Base-by-base conservation (phyloP, 2,888 invertebrate genomes). In the Drosophila neoperkinsi region DNA sequence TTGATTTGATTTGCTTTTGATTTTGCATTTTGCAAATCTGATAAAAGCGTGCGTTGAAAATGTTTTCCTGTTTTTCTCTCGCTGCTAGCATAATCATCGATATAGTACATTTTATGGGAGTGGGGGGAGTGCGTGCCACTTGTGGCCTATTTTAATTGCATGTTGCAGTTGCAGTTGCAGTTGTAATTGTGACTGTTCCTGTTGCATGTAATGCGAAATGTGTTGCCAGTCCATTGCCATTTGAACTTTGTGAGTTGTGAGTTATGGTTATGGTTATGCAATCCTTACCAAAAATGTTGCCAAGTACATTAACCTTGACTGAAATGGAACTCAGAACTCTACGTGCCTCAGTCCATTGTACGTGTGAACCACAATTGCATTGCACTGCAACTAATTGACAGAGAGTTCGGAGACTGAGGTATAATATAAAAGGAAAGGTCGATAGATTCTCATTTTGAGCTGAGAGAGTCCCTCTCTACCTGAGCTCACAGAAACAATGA, bases 41-140 rank as follows among this genome's bases (percentile, higher is more conserved):
- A 81, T 87, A 88, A 87, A 87, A 87, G 90, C 89, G 80, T 71
- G 87, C 77, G 89, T 78, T 87, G 89, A 87, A 79, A 87, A 86
- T 82, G 80, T 56, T 79, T 90, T 87, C 90, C 90, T 84, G 88
- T 76, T 43, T 62, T 62, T 2, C 13, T 13, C 28, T 34, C 33
- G 69, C 71, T 65, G 77, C 69, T 79, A 76, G 62, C 72, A 84
- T 79, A 84, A 84, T 72, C 71, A 71, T 61, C 68, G 67, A 49
- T 46, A 51, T 31, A 52, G 33, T 30, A 55, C 58, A 38, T 30
- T 38, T 41, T 50, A 7, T 57, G 30, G 25, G 55, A 30, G 43
- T 57, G 69, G 49, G 68, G 46, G 60, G 63, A 46, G 57, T 53
- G 76, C 58, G 63, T 66, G 82, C 74, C 87, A 81, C 81, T 85